Base-by-base conservation (phyloP, 2,797 vertebrate genomes). In the Tragelaphus oryx region DNA sequence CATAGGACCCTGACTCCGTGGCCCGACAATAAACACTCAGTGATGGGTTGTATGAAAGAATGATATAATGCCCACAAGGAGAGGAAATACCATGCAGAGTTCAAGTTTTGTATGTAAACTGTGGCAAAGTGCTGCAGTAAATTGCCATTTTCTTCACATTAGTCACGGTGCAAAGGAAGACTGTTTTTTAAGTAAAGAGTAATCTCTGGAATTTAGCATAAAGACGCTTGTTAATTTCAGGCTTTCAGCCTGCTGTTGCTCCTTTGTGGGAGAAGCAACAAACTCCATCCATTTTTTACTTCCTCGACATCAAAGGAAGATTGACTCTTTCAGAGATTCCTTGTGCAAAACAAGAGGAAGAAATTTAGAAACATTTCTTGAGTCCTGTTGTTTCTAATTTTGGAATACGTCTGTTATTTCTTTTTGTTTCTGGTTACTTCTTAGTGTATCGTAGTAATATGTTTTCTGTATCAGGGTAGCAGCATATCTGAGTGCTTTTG, bases 291-390 rank as follows among this genome's bases (percentile, higher is more conserved):
- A 41, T 33, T 28, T 60, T 48, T 87, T 37, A 11, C 60, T 46
- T 50, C 44, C 86, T 87, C 65, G 8, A 86, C 59, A 89, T 93
- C 33, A 75, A 96, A 97, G 82, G 37, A 95, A 94, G 76, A 83
- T 41, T 8, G 91, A 96, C 52, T 78, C 30, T 52, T 93, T 97
- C 79, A 55, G 76, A 76, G 89, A 3, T 41, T 48, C 65, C 22
- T 93, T 93, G 71, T 95, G 41, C 44, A 95, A 95, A 97, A 65
- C 71, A 89, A 91, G 79, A 87, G 54, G 87, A 95, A 89, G 87
- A 95, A 93, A 71, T 76, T 48, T 14, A 82, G 81, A 55, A 83
- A 50, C 68, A 37, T 94, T 60, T 95, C 76, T 94, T 96, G 74
- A 88, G 59, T 90, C 81, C 82, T 89, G 8, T 26, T 74, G 55